Evolutionary conservation across 2,113 vertebrate species (phyloP).

Genomic region (Plestiodon gilberti): DNA sequence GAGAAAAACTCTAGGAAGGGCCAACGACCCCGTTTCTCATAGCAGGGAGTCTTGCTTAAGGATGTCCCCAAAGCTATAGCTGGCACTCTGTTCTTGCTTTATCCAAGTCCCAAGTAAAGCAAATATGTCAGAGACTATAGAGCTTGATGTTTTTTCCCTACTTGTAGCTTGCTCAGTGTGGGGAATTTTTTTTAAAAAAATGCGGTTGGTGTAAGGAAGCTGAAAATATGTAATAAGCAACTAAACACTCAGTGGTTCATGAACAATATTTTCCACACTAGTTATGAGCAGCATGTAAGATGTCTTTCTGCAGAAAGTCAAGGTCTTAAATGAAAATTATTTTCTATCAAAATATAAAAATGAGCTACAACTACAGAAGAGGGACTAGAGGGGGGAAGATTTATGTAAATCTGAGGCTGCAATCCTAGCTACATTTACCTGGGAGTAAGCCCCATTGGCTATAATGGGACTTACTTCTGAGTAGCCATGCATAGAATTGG

Average conservation of each 20-base stretch:
- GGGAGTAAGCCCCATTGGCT: no score
- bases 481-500: no score
- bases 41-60: background rate
- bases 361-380: slow-evolving; percentile 34
- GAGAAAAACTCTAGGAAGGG: background rate
- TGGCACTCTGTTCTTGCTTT: background rate
- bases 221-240: slow-evolving; percentile 11
- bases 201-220: slow-evolving; percentile 12
- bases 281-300: background rate
- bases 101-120: background rate
- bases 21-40: background rate
- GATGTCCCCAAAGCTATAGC: background rate
- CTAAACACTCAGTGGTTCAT: slow-evolving; percentile 1
- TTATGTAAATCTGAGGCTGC: background rate
- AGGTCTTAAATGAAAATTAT: slow-evolving; percentile 32
- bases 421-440: no score
- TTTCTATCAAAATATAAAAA: slow-evolving; percentile 40
- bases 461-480: background rate
- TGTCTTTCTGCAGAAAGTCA: slow-evolving; percentile 40
- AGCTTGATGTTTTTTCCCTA: background rate
- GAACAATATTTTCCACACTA: slow-evolving; percentile 46
- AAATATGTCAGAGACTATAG: background rate
- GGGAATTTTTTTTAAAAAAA: background rate
- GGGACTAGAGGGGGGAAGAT: background rate
- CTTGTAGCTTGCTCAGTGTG: background rate